These are phyloP conservation scores for Cebidichthys violaceus DNA, from an alignment of 2,113 vertebrate species.

Conservation along the genomic window DNA sequence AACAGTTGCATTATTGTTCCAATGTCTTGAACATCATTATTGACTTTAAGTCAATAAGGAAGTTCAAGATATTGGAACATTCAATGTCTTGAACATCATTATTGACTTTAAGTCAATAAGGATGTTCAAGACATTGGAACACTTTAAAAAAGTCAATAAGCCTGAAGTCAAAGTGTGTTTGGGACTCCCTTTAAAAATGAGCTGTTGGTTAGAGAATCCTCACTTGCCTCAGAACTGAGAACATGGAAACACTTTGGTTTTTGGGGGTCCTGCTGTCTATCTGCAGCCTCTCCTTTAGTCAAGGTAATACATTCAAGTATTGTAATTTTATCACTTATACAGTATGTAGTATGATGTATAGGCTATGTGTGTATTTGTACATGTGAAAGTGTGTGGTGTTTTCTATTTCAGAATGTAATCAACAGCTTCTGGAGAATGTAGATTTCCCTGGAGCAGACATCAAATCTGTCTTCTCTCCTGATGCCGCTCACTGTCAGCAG, in stretches of 20 bases:
- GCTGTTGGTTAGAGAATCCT: not conserved
- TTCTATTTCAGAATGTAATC: conserved; percentile 50
- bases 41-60: too few relatives aligned
- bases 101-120: too few relatives aligned
- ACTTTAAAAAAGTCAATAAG: not conserved
- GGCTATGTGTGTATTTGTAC: not conserved
- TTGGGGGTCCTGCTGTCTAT: conserved; percentile 37
- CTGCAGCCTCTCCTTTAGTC: conserved; percentile 31
- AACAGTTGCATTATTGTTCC: not conserved
- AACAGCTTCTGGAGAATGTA: conserved; percentile 31
- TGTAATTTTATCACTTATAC: not conserved
- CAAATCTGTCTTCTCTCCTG: conserved; percentile 53
- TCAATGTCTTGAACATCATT: too few relatives aligned
- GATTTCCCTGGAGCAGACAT: conserved; percentile 75
- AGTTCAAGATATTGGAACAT: too few relatives aligned
- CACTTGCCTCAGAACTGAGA: not conserved
- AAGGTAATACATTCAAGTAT: conserved; percentile 53
- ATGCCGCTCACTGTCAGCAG: conserved; percentile 71
- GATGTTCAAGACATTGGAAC: too few relatives aligned
- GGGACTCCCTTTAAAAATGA: not conserved
- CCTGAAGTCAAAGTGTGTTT: not conserved
- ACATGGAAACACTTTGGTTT: conserved; percentile 40
- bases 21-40: not conserved
- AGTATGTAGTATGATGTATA: too few relatives aligned
- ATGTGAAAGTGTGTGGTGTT: not conserved